Evolutionary conservation across 1,140 invertebrate genomes (phyloP), one percentile per base, ranked within the genome.

Genomic region (Eumeta japonica): DNA sequence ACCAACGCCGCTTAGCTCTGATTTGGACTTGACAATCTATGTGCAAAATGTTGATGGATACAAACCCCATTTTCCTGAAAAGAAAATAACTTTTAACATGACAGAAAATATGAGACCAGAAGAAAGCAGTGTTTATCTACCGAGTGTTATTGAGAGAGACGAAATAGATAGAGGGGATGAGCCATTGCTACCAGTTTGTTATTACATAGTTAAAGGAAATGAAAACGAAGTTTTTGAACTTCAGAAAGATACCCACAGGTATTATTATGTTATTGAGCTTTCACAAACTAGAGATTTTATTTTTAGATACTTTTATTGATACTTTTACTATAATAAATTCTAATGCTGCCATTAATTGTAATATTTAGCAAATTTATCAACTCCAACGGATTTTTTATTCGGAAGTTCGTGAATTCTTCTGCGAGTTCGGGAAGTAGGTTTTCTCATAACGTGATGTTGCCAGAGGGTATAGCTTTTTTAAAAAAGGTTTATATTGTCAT

Each of bases 31-130:
- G 0, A 90, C 87, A n/a, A 85, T 95, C 48, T 91, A 92, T 52
- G 87, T 95, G 0, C 83, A 86, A 24, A 92, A 94, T 63, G 86
- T 94, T 0, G 91, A 94, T 63, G 90, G 92, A 55, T 91, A 89
- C 55, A 85, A 90, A 48, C 92, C 92, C 0, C 84, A 91, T 47
- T 96, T 96, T 67, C 71, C 88, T 10, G 66, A 86, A n/a, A 84
- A 87, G 46, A 74, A 83, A 30, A 83, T 87, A 46, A 53, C 76
- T 13, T 75, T 89, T 0, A 89, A 89, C 64, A 87, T 93, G 37
- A 92, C 88, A 67, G 92, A 95, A 63, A 90, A 94, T 60, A 68
- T 80, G 9, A 50, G 72, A 28, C 79, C 87, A 1, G 85, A 86
- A 1, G 59, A 79, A 10, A 89, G 91, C 58, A 80, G 71, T 7